Evolutionary conservation across 1,140 invertebrate species (phyloP), one percentile per base, ranked within the genome.

Genomic region (Conopomorpha cramerella): DNA sequence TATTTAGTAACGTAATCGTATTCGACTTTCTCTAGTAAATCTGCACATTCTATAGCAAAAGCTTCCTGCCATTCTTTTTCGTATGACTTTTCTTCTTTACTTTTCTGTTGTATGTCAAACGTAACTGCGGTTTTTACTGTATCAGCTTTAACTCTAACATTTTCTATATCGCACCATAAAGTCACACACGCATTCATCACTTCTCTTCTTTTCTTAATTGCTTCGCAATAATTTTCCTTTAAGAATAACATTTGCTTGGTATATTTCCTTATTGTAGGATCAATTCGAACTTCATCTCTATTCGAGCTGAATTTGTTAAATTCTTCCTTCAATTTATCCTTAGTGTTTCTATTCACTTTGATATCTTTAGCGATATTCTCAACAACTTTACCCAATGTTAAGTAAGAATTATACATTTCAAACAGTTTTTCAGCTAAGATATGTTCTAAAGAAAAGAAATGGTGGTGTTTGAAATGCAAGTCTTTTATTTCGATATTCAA

Each of bases 81-180:
- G 39, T 47, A n/a, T n/a, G n/a, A 58, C 18, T 61, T 41, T 15
- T 41, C 45, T 17, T 58, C 33, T 13, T 45, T 35, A 30, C 19
- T 23, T 23, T 4, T 23, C 19, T 6, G 10, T 23, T 23, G 19
- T n/a, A n/a, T n/a, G n/a, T n/a, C n/a, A n/a, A n/a, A n/a, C n/a
- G n/a, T n/a, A n/a, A n/a, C n/a, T n/a, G 46, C 32, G 8, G 59
- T 59, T 34, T 51, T 39, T 3, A 27, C 44, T 29, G 10, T 11
- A 8, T 41, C 49, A 16, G 33, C 44, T 45, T 58, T 70, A 30
- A 61, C 52, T 32, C 70, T 51, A 18, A 67, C 34, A 33, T 49
- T 58, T 55, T 64, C 49, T 39, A 74, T 49, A 45, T 74, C 70
- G 8, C 49, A 46, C 65, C 65, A 72, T 2, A 74, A 28, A 11